Percentiles rank a stretch among this genome's conserved stretches.
These are phyloP conservation scores for Papilio aristodemus DNA, from an alignment of 1,140 invertebrate genomes.

Conservation along the genomic window DNA sequence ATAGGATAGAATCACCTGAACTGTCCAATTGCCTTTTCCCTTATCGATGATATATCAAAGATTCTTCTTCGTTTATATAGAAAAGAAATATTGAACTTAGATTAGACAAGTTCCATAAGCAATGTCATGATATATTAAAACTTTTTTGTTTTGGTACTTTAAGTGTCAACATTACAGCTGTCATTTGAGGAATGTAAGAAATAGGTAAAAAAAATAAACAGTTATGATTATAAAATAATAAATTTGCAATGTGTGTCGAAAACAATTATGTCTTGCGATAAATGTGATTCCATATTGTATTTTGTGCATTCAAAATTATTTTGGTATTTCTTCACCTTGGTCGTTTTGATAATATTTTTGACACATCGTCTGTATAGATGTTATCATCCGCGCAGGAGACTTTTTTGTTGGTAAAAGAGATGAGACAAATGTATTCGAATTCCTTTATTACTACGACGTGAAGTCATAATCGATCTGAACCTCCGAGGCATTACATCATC, in stretches of 20 bases:
- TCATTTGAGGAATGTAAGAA: conserved; percentile 11
- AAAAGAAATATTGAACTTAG: no score
- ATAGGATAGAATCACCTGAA: no score
- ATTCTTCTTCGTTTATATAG: no score
- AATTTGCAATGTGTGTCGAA: conserved; percentile 16
- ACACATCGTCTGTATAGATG: conserved; percentile 50
- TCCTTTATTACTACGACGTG: conserved; percentile 1
- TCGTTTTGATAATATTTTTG: conserved; percentile 46
- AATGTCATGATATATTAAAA: not conserved
- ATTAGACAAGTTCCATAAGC: not conserved
- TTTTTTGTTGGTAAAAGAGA: conserved; percentile 39
- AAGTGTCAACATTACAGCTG: not conserved
- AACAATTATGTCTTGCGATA: conserved; percentile 40
- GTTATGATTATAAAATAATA: conserved; percentile 18
- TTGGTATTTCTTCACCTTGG: conserved; percentile 44
- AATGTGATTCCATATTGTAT: conserved; percentile 42
- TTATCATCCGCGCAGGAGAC: conserved; percentile 43
- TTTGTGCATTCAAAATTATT: conserved; percentile 38
- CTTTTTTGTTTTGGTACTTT: not conserved
- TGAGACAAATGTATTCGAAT: conserved; percentile 1
- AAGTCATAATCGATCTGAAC: not conserved
- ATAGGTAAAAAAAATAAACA: conserved; percentile 3
- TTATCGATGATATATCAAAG: no score
- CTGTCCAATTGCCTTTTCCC: no score
- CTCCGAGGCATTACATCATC: not conserved